Evolutionary conservation across 2,797 vertebrate genomes (phyloP), one percentile per base, ranked within the genome.

Genomic region (Xiphophorus birchmanni): DNA sequence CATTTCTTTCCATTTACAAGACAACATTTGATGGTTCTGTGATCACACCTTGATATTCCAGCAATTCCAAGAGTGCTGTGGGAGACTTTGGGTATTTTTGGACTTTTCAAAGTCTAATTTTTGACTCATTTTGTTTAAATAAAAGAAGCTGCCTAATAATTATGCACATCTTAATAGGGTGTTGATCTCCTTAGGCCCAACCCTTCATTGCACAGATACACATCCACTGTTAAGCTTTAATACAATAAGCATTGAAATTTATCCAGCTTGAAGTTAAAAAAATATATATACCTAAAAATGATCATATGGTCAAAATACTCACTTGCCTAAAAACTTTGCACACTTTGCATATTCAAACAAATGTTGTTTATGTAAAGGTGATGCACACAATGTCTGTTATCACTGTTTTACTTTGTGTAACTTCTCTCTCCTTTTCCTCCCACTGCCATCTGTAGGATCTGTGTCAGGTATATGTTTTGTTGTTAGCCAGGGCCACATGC

Each of bases 391-490:
- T 26, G 29, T 74, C 50, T 82, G 72, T 58, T 83, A 83, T 89
- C 58, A 47, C 84, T 76, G 75, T 84, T 85, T 60, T 92, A 74
- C 71, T 88, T 78, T 84, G 78, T 93, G 80, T 93, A 88, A 91
- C 77, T 60, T 82, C 60, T 89, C 74, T 92, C 80, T 94, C 91
- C 92, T 94, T 78, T 92, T 74, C 42, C 92, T 93, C 94, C 86
- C 93, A 93, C 94, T 93, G 94, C 95, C 94, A 95, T 93, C 96
- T 86, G 78, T 96, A 98, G 97, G 97, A 98, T 98, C 95, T 98
- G 97, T 97, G 94, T 98, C 95, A 98, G 97, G 97, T 98, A 97
- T 88, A 52, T 32, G 60, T 76, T 80, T 86, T 87, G 82, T 80
- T 74, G 81, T 80, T 15, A 81, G 77, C 35, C 44, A 72, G n/a